phyloP scores from a whole-genome alignment of 1,140 invertebrate genomes.

The Caenorhabditis latens region DNA sequence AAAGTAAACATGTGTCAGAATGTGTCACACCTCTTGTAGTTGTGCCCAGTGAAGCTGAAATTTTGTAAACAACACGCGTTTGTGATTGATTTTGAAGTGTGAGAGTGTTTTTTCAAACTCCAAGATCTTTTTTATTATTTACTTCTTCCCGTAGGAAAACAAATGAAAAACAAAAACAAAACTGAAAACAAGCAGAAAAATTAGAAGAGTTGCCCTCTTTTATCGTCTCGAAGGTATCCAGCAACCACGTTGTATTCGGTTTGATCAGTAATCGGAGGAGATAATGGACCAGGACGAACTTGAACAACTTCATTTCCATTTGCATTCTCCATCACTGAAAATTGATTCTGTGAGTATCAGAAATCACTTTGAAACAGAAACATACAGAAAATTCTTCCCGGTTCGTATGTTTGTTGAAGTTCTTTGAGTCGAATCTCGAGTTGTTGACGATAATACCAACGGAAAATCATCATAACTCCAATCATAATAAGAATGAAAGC shows the following conservation, averaged over 20 bases:
- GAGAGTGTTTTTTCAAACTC: no score
- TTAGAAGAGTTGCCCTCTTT: constrained; percentile 19
- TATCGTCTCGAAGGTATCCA: constrained; percentile 33
- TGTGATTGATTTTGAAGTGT: no score
- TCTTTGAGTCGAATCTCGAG: constrained; percentile 46
- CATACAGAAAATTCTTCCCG: constrained; percentile 32
- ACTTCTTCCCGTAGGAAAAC: no score
- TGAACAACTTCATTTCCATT: constrained; percentile 28
- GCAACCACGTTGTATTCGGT: constrained; percentile 39
- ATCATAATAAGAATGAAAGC: constrained; percentile 37
- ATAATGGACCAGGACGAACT: constrained; percentile 30
- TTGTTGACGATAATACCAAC: constrained; percentile 31
- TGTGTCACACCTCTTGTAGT: no score
- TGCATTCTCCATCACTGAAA: constrained; percentile 44
- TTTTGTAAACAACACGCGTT: no score
- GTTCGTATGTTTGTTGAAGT: constrained; percentile 32
- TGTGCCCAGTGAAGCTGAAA: no score
- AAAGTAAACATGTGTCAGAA: no score
- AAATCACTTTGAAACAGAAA: not conserved
- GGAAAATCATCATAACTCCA: constrained; percentile 3
- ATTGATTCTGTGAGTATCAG: not conserved
- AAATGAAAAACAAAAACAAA: not conserved
- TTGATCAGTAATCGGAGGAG: constrained; percentile 48
- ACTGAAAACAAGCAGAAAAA: not conserved
- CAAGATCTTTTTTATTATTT: no score